Conservation (phyloP, 92 coral and sea anemone genomes). For the Bergia sp. region DNA sequence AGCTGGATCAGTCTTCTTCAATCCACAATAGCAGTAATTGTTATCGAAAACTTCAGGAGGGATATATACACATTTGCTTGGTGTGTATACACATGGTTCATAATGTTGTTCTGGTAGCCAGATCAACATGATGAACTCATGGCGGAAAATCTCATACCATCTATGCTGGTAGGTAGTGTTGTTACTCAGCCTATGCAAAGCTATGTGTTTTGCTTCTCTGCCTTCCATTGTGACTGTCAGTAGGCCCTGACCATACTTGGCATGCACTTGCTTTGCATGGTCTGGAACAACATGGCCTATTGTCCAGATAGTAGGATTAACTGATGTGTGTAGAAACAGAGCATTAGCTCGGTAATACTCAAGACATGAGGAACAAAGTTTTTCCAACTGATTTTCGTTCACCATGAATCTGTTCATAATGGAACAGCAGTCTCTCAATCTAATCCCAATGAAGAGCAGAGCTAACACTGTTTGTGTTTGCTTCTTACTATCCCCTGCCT, state of each 20-base stretch:
- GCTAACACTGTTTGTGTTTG: conserved; percentile 59
- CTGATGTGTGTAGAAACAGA: conserved; percentile 47
- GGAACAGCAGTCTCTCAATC: conserved; percentile 52
- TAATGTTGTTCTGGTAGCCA: conserved; percentile 69
- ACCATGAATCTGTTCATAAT: conserved; percentile 46
- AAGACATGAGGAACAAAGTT: conserved; percentile 42
- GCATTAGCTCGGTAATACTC: conserved; percentile 62
- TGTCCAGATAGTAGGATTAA: conserved; percentile 64
- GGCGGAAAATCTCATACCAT: conserved; percentile 65
- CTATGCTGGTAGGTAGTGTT: conserved; percentile 63
- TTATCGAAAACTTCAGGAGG: conserved; percentile 40
- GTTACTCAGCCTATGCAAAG: conserved; percentile 57
- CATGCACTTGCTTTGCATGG: conserved; percentile 58
- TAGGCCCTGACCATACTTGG: conserved; percentile 57
- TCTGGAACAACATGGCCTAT: conserved; percentile 60
- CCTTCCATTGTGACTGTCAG: conserved; percentile 67
- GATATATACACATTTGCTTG: conserved; percentile 62
- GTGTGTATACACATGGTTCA: conserved; percentile 56
- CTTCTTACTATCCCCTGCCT: conserved; percentile 54
- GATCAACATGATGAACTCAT: conserved; percentile 63
- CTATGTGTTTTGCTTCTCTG: conserved; percentile 68
- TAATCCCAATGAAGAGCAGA: conserved; percentile 53
- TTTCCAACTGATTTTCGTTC: conserved; percentile 45
- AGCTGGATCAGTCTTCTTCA: conserved; percentile 51
- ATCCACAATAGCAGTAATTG: conserved; percentile 50